Evolutionary conservation across 2,888 invertebrate species (phyloP).

Genomic region (Pristionchus japonicus): DNA sequence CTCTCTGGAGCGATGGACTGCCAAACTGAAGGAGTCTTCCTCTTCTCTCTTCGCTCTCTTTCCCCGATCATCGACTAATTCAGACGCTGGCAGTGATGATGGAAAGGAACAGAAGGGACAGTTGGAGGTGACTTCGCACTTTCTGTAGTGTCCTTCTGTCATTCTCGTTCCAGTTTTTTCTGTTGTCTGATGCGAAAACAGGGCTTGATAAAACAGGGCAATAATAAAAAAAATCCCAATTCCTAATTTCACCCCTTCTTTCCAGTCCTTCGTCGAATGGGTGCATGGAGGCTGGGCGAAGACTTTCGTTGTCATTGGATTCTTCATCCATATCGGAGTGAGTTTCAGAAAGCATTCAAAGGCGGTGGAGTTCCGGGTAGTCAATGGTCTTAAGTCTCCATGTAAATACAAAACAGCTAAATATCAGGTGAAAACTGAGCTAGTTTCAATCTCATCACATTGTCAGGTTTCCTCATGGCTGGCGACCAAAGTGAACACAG

Average conservation of each 20-base stretch:
- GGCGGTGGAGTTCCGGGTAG: too few relatives aligned
- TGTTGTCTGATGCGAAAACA: background rate
- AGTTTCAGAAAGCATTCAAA: slow-evolving; percentile 4
- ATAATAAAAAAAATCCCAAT: background rate
- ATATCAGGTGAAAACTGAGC: too few relatives aligned
- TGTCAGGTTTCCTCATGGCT: slow-evolving; percentile 63
- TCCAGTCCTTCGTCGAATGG: slow-evolving; percentile 59
- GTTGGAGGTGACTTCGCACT: background rate
- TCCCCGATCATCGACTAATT: background rate
- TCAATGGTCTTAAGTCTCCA: too few relatives aligned
- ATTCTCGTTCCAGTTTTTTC: too few relatives aligned
- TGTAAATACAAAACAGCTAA: too few relatives aligned
- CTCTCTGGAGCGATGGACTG: slow-evolving; percentile 49
- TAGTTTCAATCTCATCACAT: too few relatives aligned
- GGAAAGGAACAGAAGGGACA: slow-evolving; percentile 46
- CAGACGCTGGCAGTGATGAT: background rate
- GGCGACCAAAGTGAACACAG: slow-evolving; percentile 69
- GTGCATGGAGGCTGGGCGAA: slow-evolving; percentile 57
- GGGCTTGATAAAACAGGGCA: background rate
- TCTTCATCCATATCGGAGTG: slow-evolving; percentile 63
- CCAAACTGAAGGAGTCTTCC: slow-evolving; percentile 50
- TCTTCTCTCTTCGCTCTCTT: slow-evolving; percentile 48
- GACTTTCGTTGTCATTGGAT: slow-evolving; percentile 55
- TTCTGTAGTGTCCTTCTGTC: background rate
- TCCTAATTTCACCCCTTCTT: slow-evolving; percentile 46